These are phyloP conservation scores for Clarias fuscus DNA, from an alignment of 2,797 vertebrate genomes.

Conservation along the genomic window DNA sequence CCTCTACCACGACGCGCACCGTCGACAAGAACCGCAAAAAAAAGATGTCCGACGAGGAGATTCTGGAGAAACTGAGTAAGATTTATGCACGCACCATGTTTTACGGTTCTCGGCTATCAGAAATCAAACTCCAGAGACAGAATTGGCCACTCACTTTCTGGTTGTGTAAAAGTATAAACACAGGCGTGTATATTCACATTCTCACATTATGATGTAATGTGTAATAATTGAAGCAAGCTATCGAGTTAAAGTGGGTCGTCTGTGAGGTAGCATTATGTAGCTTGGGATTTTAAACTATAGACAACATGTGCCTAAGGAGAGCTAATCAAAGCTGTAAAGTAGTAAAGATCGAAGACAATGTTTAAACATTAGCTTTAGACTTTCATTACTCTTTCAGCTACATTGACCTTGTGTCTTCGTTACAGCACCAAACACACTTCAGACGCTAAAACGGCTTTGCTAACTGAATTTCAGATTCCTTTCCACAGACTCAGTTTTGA, in stretches of 20 bases:
- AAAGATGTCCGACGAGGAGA: conserved; percentile 98
- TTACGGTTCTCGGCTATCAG: background rate
- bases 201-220: background rate
- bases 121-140: background rate
- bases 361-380: background rate
- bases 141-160: background rate
- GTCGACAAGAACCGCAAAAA: conserved; percentile 91
- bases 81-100: background rate
- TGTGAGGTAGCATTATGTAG: background rate
- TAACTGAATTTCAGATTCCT: background rate
- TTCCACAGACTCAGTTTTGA: background rate
- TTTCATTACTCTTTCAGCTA: background rate
- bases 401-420: too few species aligned
- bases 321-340: background rate
- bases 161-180: background rate
- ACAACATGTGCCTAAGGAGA: background rate
- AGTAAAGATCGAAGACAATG: background rate
- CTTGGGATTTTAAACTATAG: too few species aligned
- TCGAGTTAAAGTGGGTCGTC: background rate
- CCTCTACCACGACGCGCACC: conserved; percentile 73
- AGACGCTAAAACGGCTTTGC: background rate
- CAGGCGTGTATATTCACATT: background rate
- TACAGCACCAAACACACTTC: background rate
- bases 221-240: background rate
- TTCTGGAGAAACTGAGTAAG: conserved; percentile 94